phyloP scores from a whole-genome alignment of 1,140 invertebrate species.

The Latrodectus geometricus region DNA sequence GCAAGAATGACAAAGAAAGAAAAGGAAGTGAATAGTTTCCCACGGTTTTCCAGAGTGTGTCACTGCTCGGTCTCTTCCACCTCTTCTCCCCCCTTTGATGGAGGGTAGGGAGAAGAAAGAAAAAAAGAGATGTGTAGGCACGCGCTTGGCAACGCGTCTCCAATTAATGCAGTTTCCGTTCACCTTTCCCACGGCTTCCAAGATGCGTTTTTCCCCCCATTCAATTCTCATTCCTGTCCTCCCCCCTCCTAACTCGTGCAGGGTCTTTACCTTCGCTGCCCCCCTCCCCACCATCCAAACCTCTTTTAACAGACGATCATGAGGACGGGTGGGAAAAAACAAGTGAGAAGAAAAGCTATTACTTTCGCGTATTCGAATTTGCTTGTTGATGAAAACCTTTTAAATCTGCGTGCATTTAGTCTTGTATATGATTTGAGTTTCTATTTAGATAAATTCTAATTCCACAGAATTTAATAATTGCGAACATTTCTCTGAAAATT shows the following conservation, averaged over 20 bases:
- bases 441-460: too few species aligned
- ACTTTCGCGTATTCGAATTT: not conserved
- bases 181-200: constrained; percentile 51
- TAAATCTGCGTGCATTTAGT: too few species aligned
- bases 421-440: too few species aligned
- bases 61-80: not conserved
- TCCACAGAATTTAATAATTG: too few species aligned
- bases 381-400: too few species aligned
- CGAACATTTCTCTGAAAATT: too few species aligned
- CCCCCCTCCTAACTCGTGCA: not conserved
- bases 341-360: constrained; percentile 33
- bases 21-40: constrained; percentile 50
- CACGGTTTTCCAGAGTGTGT: constrained; percentile 45
- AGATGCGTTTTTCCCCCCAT: not conserved
- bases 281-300: not conserved
- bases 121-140: constrained; percentile 25
- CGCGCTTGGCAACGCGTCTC: constrained; percentile 52
- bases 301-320: not conserved
- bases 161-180: constrained; percentile 56
- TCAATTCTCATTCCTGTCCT: not conserved
- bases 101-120: constrained; percentile 4
- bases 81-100: not conserved
- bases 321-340: constrained; percentile 10
- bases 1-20: constrained; percentile 47
- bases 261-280: not conserved